phyloP scores from a whole-genome alignment of 2,888 invertebrate genomes.

The Microchrysa polita region DNA sequence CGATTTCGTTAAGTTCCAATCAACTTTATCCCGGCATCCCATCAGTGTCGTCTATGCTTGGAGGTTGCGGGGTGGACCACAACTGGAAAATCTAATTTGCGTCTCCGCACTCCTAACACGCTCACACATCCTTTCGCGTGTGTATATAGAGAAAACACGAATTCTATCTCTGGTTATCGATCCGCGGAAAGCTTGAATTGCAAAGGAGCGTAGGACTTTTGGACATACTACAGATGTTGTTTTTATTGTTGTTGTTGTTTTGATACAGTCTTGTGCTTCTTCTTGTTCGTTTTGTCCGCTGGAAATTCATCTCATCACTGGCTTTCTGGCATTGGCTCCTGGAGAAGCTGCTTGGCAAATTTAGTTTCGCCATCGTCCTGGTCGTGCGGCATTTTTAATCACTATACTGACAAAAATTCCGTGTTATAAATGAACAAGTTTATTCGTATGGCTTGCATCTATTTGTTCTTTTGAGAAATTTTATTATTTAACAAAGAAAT shows the following conservation, averaged over 20 bases:
- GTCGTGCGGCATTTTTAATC: slow-evolving; percentile 39
- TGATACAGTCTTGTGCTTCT: background rate
- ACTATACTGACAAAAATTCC: slow-evolving; percentile 30
- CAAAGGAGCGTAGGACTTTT: slow-evolving; percentile 9
- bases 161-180: slow-evolving; percentile 38
- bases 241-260: slow-evolving; percentile 33
- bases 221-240: slow-evolving; percentile 32
- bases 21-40: background rate
- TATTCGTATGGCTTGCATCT: background rate
- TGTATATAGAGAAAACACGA: background rate
- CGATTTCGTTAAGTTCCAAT: slow-evolving; percentile 26
- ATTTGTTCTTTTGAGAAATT: background rate
- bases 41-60: background rate
- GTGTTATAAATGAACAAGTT: slow-evolving; percentile 27
- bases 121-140: background rate
- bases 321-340: slow-evolving; percentile 18
- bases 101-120: background rate
- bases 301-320: slow-evolving; percentile 5
- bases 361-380: slow-evolving; percentile 27
- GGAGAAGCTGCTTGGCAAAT: slow-evolving; percentile 22
- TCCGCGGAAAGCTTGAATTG: slow-evolving; percentile 38
- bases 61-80: slow-evolving; percentile 33
- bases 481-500: background rate
- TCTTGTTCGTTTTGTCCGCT: background rate
- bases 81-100: slow-evolving; percentile 37